phyloP scores from a whole-genome alignment of 1,140 invertebrate species.

The Charaxes varanes region DNA sequence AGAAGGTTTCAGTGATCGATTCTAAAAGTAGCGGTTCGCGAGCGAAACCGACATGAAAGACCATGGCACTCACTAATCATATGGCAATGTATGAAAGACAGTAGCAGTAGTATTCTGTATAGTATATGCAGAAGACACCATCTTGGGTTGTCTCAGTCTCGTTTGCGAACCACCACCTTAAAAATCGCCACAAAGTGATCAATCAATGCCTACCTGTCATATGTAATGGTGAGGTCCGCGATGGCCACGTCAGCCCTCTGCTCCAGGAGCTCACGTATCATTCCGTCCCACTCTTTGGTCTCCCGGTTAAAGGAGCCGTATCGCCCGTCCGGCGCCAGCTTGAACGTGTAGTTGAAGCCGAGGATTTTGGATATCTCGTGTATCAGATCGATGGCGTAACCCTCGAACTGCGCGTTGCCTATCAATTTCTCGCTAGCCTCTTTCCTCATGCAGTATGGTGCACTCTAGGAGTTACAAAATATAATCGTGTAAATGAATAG shows the following conservation, averaged over 20 bases:
- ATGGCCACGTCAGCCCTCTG: slow-evolving; percentile 94
- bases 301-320: slow-evolving; percentile 87
- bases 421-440: slow-evolving; percentile 85
- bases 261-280: slow-evolving; percentile 93
- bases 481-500: too few relatives aligned
- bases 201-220: slow-evolving; percentile 76
- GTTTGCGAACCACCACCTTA: too few relatives aligned
- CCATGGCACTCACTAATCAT: too few relatives aligned
- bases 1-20: too few relatives aligned
- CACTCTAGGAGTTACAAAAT: slow-evolving; percentile 77
- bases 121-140: too few relatives aligned
- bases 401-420: slow-evolving; percentile 92
- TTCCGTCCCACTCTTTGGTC: slow-evolving; percentile 94
- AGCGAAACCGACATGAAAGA: too few relatives aligned
- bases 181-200: too few relatives aligned
- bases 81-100: too few relatives aligned
- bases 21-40: too few relatives aligned
- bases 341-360: slow-evolving; percentile 93
- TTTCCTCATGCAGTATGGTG: slow-evolving; percentile 94
- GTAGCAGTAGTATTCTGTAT: too few relatives aligned
- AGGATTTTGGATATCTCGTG: slow-evolving; percentile 90
- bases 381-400: slow-evolving; percentile 90
- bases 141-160: too few relatives aligned
- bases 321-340: slow-evolving; percentile 85
- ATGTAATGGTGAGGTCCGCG: slow-evolving; percentile 95